Percentiles rank a stretch among this genome's conserved stretches.
phyloP scores from a whole-genome alignment of 2,888 invertebrate species.

The Meliscaeva auricollis region DNA sequence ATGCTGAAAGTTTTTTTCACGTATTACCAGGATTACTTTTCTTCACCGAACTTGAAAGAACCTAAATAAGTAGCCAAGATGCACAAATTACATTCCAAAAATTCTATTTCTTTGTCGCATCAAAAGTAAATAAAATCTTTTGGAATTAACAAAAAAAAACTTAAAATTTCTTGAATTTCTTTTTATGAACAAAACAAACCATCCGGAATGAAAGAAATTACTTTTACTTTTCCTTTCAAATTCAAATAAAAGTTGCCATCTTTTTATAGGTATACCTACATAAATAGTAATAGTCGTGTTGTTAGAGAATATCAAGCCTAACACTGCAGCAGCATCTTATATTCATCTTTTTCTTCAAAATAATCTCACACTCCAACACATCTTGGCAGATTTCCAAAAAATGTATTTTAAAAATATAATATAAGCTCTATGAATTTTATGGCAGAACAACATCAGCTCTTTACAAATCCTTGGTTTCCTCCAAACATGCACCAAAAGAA shows the following conservation, averaged over 20 bases:
- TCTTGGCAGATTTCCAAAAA: conserved; percentile 58
- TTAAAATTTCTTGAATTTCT: background rate
- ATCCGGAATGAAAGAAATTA: conserved; percentile 16
- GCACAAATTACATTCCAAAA: too few species aligned
- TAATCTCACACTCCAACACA: conserved; percentile 25
- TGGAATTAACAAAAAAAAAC: background rate
- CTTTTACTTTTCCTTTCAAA: conserved; percentile 17
- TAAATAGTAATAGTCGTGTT: background rate
- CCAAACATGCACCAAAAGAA: background rate
- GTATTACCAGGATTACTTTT: too few species aligned
- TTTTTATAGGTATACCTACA: too few species aligned
- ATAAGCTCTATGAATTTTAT: conserved; percentile 24
- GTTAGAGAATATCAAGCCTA: too few species aligned
- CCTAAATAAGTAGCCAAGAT: too few species aligned
- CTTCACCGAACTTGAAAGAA: too few species aligned
- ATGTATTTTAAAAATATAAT: conserved; percentile 10
- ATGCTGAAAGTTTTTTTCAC: too few species aligned
- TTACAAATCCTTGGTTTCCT: conserved; percentile 29
- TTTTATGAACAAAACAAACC: conserved; percentile 6
- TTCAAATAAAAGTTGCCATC: conserved; percentile 6
- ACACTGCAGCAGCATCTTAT: background rate
- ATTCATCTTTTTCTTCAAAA: background rate
- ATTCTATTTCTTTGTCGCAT: background rate
- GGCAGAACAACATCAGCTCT: background rate
- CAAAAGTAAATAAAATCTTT: too few species aligned